phyloP scores from a whole-genome alignment of 2,113 vertebrate genomes.

The Ivindomyrus marchei region DNA sequence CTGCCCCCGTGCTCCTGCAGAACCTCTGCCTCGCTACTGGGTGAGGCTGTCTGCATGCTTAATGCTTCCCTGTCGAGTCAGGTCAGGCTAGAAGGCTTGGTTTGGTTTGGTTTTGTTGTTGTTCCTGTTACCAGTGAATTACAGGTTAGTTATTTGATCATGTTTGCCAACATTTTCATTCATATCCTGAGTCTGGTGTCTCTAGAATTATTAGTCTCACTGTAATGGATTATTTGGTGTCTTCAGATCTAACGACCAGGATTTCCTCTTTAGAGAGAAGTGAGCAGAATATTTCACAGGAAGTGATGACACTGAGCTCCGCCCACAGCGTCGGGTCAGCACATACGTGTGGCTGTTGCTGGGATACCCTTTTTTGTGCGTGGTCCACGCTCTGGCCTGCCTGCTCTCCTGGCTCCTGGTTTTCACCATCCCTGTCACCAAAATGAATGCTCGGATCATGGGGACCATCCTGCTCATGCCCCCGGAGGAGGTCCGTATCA shows the following conservation, averaged over 20 bases:
- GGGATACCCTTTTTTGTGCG: slow-evolving; percentile 55
- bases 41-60: slow-evolving; percentile 44
- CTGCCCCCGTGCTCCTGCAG: not conserved
- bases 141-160: not conserved
- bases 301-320: not conserved
- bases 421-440: slow-evolving; percentile 66
- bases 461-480: slow-evolving; percentile 57
- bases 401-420: slow-evolving; percentile 65
- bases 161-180: not conserved
- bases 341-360: slow-evolving; percentile 57
- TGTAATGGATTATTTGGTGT: not conserved
- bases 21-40: slow-evolving; percentile 47
- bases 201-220: not conserved
- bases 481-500: slow-evolving; percentile 50
- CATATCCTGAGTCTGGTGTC: not conserved
- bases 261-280: not conserved
- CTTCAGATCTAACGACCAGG: not conserved
- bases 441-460: slow-evolving; percentile 57
- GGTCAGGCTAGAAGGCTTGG: not conserved
- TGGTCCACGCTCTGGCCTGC: slow-evolving; percentile 63
- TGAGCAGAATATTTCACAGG: not conserved
- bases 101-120: not conserved
- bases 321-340: slow-evolving; percentile 45
- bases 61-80: not conserved
- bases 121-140: not conserved